Evolutionary conservation across 2,888 invertebrate species (phyloP).

Genomic region (Drosophila neonasuta): DNA sequence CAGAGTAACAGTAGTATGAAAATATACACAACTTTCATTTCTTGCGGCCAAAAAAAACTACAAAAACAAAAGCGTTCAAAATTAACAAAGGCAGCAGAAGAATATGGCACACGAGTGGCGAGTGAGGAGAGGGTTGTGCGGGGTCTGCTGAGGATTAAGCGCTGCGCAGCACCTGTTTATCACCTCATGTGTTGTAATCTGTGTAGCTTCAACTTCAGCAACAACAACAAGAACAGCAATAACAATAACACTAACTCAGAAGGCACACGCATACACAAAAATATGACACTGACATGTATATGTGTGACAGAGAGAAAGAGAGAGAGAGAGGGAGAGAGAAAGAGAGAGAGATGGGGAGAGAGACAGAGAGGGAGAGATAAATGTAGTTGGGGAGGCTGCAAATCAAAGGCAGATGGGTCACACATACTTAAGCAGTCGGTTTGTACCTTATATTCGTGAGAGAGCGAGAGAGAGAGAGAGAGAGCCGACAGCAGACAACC

Average conservation of each 20-base stretch:
- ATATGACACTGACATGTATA: constrained; percentile 9
- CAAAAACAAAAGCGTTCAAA: constrained; percentile 67
- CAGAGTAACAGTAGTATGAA: constrained; percentile 72
- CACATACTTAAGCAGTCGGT: background rate
- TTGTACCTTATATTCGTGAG: constrained; percentile 8
- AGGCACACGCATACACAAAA: constrained; percentile 14
- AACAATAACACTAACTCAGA: constrained; percentile 47
- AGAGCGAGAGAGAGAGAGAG: constrained; percentile 15
- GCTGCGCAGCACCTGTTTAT: constrained; percentile 69
- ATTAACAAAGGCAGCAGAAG: constrained; percentile 64
- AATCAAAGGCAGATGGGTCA: constrained; percentile 34
- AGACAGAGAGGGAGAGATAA: constrained; percentile 9
- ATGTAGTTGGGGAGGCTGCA: constrained; percentile 37
- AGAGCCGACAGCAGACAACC: constrained; percentile 55
- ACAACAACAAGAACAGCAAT: constrained; percentile 30
- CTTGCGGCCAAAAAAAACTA: constrained; percentile 56
- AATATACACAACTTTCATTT: constrained; percentile 73
- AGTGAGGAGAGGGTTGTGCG: background rate
- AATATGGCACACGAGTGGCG: constrained; percentile 53
- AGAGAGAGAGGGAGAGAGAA: constrained; percentile 17
- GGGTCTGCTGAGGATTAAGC: constrained; percentile 42
- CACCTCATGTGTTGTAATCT: constrained; percentile 74
- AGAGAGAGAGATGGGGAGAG: background rate
- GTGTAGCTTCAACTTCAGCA: constrained; percentile 53
- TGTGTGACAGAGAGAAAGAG: constrained; percentile 12